A percentile compares a stretch with the other conserved stretches of the same genome.
Evolutionary conservation across 2,888 invertebrate genomes (phyloP).

Genomic region (Spilosoma lubricipeda): DNA sequence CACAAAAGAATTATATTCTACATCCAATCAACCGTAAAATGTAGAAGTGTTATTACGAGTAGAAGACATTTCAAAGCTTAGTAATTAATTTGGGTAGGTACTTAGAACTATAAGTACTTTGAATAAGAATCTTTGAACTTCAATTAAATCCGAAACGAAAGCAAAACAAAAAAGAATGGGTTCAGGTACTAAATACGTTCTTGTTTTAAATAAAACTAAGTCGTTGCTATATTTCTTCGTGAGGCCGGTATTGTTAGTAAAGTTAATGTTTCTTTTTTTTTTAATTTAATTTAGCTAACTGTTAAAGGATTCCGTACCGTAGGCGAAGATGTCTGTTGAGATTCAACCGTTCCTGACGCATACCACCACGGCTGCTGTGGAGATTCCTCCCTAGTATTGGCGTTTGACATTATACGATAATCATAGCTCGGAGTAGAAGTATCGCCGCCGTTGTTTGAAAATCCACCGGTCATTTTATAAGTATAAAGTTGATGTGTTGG

Average conservation of each 20-base stretch:
- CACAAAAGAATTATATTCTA: background rate
- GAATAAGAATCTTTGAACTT: background rate
- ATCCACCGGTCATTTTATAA: slow-evolving; percentile 95
- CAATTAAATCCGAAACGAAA: background rate
- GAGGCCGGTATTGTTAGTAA: background rate
- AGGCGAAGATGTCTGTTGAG: slow-evolving; percentile 80
- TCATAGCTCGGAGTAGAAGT: slow-evolving; percentile 90
- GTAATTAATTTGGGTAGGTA: no score
- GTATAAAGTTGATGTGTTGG: slow-evolving; percentile 91
- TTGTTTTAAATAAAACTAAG: background rate
- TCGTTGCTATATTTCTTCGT: background rate
- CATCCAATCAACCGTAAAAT: background rate
- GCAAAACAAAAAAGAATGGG: background rate
- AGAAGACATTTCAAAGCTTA: background rate
- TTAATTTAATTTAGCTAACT: background rate
- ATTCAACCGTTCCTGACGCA: slow-evolving; percentile 88
- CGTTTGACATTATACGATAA: slow-evolving; percentile 89
- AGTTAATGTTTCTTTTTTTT: background rate
- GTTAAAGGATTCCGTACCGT: slow-evolving; percentile 68
- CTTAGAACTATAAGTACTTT: background rate
- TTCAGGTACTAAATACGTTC: slow-evolving; percentile 1
- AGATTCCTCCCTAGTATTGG: slow-evolving; percentile 82
- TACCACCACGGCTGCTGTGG: slow-evolving; percentile 90
- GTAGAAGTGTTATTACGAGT: background rate
- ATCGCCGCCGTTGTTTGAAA: slow-evolving; percentile 90